Evolutionary conservation across 1,140 invertebrate genomes (phyloP).

Genomic region (Heliconius himera): DNA sequence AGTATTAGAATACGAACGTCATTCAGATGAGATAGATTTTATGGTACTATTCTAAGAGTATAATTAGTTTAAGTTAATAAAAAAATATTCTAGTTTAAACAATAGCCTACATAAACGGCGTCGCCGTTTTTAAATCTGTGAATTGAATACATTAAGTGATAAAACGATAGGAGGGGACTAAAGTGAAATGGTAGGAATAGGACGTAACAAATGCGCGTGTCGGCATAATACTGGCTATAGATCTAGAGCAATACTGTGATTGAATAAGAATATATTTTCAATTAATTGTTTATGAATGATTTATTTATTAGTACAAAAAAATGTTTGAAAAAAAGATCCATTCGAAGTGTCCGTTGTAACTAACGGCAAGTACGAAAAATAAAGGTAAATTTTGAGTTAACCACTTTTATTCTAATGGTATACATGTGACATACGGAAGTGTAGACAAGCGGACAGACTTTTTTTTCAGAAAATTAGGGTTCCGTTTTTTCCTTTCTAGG

Average conservation of each 20-base stretch:
- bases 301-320: not conserved
- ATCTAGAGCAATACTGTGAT: not conserved
- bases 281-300: not conserved
- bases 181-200: conserved; percentile 10
- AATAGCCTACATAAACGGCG: not conserved
- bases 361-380: too few species aligned
- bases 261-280: not conserved
- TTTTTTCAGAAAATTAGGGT: too few species aligned
- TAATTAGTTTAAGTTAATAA: not conserved
- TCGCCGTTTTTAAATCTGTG: not conserved
- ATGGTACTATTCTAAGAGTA: not conserved
- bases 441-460: too few species aligned
- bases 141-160: not conserved
- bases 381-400: too few species aligned
- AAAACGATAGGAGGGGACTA: conserved; percentile 9
- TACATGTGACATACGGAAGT: too few species aligned
- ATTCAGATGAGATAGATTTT: too few species aligned
- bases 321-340: not conserved
- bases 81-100: not conserved
- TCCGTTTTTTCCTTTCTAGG: too few species aligned
- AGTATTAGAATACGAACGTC: too few species aligned
- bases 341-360: too few species aligned
- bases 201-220: not conserved
- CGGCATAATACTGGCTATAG: not conserved
- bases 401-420: not conserved